Base-by-base conservation (phyloP, 2,113 vertebrate genomes). In the Sinocyclocheilus grahami region DNA sequence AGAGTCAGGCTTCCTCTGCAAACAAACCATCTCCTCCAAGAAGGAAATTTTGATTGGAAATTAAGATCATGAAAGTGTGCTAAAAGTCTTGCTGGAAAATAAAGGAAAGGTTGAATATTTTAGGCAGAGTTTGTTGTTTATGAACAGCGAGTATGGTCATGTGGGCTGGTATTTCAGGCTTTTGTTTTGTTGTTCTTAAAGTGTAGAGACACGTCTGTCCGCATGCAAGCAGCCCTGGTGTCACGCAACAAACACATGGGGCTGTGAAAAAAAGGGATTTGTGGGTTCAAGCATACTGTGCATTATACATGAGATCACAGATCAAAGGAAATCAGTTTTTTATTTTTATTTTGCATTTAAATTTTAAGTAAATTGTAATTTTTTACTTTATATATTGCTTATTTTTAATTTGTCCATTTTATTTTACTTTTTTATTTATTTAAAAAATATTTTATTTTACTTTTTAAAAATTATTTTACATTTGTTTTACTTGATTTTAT, bases 61-160 rank as follows among this genome's bases (percentile, higher is more conserved):
- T 75, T 78, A 53, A 75, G 86, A 80, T 82, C 87, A 85, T 85
- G 83, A 62, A 79, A 75, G 30, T 33, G 67, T 24, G 80, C 90
- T 86, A 84, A 81, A 65, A 85, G 88, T 79, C 20, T 87, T 78
- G 91, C 86, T 60, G 86, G 82, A 89, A 88, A 88, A 89, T 86
- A 89, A 89, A 87, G 78, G 86, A 71, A 84, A 91, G 87, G 86
- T 86, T 90, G 89, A 92, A 91, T 90, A 88, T 90, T 91, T 91
- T 87, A 86, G 85, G 62, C 86, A 80, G 82, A 78, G 80, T 86
- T 78, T 90, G 85, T 89, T 78, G 78, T 89, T 87, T 88, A 71
- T 88, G 85, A 84, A 92, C 81, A 85, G 60, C 82, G 89, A 82
- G 65, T 86, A 85, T 85, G 86, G 82, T 75, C n/a, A 55, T 82